Percentiles rank a stretch among this genome's conserved stretches.
Conservation (phyloP, 2,797 vertebrate genomes). For the Periparus ater region DNA sequence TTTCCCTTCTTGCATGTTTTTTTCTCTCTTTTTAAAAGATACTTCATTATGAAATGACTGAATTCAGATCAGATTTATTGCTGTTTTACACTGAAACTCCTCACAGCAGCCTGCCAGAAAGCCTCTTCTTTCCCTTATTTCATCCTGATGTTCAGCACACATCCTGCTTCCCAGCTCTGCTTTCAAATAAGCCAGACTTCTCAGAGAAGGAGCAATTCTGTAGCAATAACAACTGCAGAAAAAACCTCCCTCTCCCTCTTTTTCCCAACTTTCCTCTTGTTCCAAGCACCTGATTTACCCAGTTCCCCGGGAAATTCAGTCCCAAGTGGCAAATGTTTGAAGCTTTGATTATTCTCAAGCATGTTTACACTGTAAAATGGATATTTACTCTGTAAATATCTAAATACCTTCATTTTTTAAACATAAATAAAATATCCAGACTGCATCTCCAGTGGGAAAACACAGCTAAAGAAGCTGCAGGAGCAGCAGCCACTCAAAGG, state of each 20-base stretch:
- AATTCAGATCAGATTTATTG: background rate
- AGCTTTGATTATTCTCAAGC: background rate
- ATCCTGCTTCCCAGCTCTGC: background rate
- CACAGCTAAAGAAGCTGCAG: background rate
- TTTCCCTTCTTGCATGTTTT: background rate
- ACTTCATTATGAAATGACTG: background rate
- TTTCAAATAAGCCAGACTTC: background rate
- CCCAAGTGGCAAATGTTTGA: background rate
- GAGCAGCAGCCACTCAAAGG: background rate
- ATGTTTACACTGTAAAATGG: background rate
- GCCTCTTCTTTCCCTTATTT: background rate
- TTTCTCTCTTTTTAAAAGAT: background rate
- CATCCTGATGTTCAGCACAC: background rate
- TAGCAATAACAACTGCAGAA: background rate
- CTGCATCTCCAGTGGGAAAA: background rate
- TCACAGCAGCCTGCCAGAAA: background rate
- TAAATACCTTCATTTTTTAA: background rate
- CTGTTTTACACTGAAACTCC: background rate
- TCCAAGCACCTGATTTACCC: background rate
- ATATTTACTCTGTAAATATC: background rate
- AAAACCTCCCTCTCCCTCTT: background rate
- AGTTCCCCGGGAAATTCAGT: background rate
- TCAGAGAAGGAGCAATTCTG: background rate
- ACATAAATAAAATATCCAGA: background rate
- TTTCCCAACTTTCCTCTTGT: background rate